phyloP scores from a whole-genome alignment of 2,888 invertebrate genomes.

The Orchesellides sinensis region DNA sequence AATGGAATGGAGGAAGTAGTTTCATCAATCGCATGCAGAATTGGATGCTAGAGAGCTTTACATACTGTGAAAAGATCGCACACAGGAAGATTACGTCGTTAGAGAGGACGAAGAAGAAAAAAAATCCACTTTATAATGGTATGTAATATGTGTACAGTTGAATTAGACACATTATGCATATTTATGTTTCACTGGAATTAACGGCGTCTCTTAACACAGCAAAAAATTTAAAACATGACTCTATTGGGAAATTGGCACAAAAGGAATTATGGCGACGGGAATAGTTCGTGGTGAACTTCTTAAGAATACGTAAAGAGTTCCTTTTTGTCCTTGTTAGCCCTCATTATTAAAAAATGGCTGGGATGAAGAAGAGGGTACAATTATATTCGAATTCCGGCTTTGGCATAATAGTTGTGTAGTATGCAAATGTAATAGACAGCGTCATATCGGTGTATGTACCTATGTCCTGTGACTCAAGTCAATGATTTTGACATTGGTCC shows the following conservation, averaged over 20 bases:
- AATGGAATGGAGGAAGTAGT: conserved; percentile 36
- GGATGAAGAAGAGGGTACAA: not conserved
- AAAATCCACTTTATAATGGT: too few species aligned
- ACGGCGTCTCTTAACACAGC: too few species aligned
- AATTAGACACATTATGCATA: not conserved
- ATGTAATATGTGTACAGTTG: too few species aligned
- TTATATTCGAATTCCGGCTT: too few species aligned
- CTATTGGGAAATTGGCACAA: too few species aligned
- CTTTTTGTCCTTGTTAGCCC: conserved; percentile 21
- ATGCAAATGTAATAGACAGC: not conserved
- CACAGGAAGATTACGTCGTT: too few species aligned
- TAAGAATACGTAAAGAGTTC: conserved; percentile 14
- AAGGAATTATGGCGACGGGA: not conserved
- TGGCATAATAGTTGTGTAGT: too few species aligned
- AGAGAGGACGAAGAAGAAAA: too few species aligned
- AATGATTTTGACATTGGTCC: not conserved
- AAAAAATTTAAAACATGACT: too few species aligned
- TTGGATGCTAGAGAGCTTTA: not conserved
- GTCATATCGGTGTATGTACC: not conserved
- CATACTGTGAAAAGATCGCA: not conserved
- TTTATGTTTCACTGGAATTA: conserved; percentile 8
- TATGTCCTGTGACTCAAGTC: not conserved
- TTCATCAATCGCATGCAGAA: conserved; percentile 24
- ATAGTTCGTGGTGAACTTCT: not conserved
- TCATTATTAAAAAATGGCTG: not conserved